phyloP scores from a whole-genome alignment of 2,797 vertebrate genomes.

The Gadopsis marmoratus region DNA sequence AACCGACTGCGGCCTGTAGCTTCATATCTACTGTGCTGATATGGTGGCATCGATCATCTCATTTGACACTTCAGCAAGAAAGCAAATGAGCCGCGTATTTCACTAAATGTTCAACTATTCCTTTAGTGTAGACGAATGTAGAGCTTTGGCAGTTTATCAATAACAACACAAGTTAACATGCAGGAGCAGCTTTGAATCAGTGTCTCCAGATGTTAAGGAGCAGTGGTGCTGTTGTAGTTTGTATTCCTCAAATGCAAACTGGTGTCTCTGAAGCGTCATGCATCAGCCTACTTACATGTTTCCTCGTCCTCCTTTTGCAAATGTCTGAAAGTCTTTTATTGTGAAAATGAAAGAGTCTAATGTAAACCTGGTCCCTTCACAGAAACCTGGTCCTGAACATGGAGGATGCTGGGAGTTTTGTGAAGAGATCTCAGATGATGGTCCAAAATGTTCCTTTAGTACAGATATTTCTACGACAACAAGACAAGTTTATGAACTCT shows the following conservation, averaged over 20 bases:
- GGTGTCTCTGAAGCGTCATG: not conserved
- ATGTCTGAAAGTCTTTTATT: not conserved
- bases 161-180: not conserved
- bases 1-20: no score
- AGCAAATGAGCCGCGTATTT: no score
- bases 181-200: not conserved
- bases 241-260: no score
- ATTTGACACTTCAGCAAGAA: not conserved
- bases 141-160: not conserved
- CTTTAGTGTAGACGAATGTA: no score
- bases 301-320: no score
- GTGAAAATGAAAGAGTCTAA: not conserved
- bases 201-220: not conserved
- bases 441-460: no score
- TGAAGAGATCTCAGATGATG: no score
- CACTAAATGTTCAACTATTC: no score
- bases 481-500: not conserved
- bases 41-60: not conserved
- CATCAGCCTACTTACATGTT: not conserved
- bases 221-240: not conserved
- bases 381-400: not conserved
- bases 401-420: not conserved
- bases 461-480: no score
- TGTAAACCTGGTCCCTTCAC: slow-evolving; percentile 14
- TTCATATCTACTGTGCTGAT: no score